Base-by-base conservation (phyloP, 2,797 vertebrate species). In the Molossus alvarezi region DNA sequence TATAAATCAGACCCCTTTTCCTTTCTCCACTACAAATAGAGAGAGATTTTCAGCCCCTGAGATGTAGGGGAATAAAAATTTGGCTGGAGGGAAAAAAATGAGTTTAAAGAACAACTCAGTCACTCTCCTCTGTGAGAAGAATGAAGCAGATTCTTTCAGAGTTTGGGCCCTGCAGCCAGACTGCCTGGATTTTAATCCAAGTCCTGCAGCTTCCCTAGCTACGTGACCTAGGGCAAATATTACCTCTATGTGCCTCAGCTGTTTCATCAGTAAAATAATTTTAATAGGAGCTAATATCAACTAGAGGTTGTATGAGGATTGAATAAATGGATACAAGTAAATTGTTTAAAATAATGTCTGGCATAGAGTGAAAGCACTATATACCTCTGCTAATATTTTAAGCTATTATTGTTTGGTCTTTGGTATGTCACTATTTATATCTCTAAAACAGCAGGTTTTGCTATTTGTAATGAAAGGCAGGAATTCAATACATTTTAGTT, bases 1-100 rank as follows among this genome's bases (percentile, higher is more conserved):
- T 53, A 91, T 65, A 87, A 71, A 82, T 90, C 64, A 87, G 71
- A 69, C 9, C 13, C 3, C 12, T 90, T n/a, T 76, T 9, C 90
- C 48, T 71, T 77, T 41, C 5, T 81, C 48, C 27, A 58, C 12
- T 71, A 33, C 5, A 71, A 82, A 20, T 76, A 82, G 45, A 13
- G 45, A 17, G 33, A 95, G 9, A 41, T 69, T 87, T 58, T n/a
- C 12, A 87, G 29, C 1, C 51, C 5, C 23, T 80, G 33, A 89
- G 45, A 81, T 67, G 12, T 53, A 58, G 21, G 6, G 33, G 23
- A 86, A 87, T 51, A 51, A 77, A 71, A 86, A 51, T 10, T 33
- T 79, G 25, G 25, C 25, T 58, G 3, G 15, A 37, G 9, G 27
- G 25, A n/a, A 25, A 72, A 91, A 77, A 21, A 37, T 7, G 23